These are phyloP conservation scores for Hylomyscus alleni DNA, from an alignment of 2,797 vertebrate genomes.

Conservation along the genomic window DNA sequence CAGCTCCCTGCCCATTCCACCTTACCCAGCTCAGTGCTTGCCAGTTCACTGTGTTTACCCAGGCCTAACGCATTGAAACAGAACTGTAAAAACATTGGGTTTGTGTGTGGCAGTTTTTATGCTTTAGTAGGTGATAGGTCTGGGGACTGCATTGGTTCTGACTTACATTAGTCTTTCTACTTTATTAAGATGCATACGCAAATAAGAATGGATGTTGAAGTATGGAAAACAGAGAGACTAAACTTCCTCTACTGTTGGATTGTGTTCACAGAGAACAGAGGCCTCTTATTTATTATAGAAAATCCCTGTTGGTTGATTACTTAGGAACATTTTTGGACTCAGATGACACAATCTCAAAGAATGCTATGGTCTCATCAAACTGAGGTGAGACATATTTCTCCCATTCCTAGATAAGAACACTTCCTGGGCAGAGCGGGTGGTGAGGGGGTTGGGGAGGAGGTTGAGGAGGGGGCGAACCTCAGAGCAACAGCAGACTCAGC, in stretches of 20 bases:
- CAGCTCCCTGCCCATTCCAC: background rate
- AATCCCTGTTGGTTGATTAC: constrained; percentile 54
- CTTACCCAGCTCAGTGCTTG: background rate
- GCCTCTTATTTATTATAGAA: constrained; percentile 31
- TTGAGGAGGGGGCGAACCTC: background rate
- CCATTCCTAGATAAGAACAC: background rate
- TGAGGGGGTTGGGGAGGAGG: background rate
- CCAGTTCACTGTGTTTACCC: background rate
- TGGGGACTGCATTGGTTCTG: background rate
- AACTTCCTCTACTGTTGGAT: background rate
- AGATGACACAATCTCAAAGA: constrained; percentile 66
- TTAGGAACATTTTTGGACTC: constrained; percentile 46
- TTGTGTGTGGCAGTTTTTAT: constrained; percentile 15
- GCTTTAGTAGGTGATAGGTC: background rate
- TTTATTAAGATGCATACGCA: background rate
- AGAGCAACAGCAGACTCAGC: constrained; percentile 32
- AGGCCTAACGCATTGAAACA: background rate
- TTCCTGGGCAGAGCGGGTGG: constrained; percentile 13
- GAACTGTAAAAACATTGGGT: background rate
- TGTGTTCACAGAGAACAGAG: constrained; percentile 29
- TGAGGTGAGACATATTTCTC: background rate
- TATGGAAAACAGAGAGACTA: background rate
- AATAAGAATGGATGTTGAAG: background rate
- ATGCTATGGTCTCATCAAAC: constrained; percentile 49
- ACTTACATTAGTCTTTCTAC: constrained; percentile 1